Conservation (phyloP, 2,888 invertebrate genomes). For the Neoitamus cyanurus region DNA sequence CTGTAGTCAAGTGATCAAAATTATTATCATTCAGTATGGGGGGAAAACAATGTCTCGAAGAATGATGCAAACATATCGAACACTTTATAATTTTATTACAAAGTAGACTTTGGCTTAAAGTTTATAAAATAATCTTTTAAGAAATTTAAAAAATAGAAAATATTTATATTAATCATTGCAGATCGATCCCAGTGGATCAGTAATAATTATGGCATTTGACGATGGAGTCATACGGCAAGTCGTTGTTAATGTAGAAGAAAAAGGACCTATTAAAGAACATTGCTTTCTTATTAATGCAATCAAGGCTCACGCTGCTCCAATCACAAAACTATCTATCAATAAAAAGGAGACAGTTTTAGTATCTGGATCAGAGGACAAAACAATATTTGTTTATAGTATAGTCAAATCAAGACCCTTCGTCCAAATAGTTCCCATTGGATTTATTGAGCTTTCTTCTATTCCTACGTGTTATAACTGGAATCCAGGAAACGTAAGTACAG, state of each 20-base stretch:
- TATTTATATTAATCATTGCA: slow-evolving; percentile 57
- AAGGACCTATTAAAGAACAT: slow-evolving; percentile 48
- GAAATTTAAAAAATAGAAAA: neutral
- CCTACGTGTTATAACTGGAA: slow-evolving; percentile 78
- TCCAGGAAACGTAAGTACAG: slow-evolving; percentile 66
- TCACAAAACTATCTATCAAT: slow-evolving; percentile 74
- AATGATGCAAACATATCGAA: too few relatives aligned
- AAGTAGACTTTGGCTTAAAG: too few relatives aligned
- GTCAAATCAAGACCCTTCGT: slow-evolving; percentile 62
- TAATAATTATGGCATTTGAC: slow-evolving; percentile 75
- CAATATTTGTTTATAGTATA: slow-evolving; percentile 76
- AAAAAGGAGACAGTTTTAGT: slow-evolving; percentile 70
- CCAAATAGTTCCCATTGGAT: slow-evolving; percentile 74
- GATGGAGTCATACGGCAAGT: slow-evolving; percentile 78
- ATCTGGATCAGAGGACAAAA: slow-evolving; percentile 75
- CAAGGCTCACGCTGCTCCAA: slow-evolving; percentile 76
- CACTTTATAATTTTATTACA: too few relatives aligned
- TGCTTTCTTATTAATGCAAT: slow-evolving; percentile 66
- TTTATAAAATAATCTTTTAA: too few relatives aligned
- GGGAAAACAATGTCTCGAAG: too few relatives aligned
- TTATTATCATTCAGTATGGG: too few relatives aligned
- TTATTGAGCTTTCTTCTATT: slow-evolving; percentile 72
- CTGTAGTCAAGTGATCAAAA: too few relatives aligned
- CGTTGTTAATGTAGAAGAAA: slow-evolving; percentile 56
- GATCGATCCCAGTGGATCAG: slow-evolving; percentile 74